Evolutionary conservation across 2,113 vertebrate genomes (phyloP).

Genomic region (Trogon melanurus): DNA sequence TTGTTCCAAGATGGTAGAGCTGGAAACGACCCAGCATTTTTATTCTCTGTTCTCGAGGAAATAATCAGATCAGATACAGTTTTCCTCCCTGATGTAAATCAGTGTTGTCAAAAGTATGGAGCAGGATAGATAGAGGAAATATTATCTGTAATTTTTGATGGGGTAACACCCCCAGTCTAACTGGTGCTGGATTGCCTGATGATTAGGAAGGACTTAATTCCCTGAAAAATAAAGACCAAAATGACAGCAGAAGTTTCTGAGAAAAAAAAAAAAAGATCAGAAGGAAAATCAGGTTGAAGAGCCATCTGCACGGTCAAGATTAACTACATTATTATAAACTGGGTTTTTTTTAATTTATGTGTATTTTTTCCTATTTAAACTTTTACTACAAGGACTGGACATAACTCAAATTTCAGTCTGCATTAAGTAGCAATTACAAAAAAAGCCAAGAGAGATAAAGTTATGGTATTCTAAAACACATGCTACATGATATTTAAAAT

Average conservation of each 20-base stretch:
- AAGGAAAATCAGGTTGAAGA: not conserved
- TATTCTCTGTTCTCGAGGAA: not conserved
- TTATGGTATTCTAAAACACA: too few relatives aligned
- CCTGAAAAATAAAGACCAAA: not conserved
- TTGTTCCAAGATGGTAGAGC: constrained; percentile 55
- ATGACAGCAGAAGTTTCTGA: not conserved
- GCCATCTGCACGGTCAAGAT: not conserved
- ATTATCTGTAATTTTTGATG: not conserved
- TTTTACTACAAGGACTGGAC: not conserved
- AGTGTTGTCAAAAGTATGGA: not conserved
- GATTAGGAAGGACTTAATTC: not conserved
- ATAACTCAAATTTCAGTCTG: not conserved
- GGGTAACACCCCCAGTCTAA: not conserved
- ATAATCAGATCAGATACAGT: not conserved
- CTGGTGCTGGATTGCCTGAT: not conserved
- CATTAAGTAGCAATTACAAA: not conserved
- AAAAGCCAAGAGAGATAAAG: too few relatives aligned
- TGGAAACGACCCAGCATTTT: constrained; percentile 17
- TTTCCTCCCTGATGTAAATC: not conserved
- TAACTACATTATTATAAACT: not conserved
- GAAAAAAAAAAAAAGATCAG: not conserved
- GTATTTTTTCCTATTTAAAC: not conserved
- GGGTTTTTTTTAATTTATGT: not conserved
- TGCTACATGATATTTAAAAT: too few relatives aligned
- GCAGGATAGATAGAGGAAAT: not conserved